Evolutionary conservation across 2,888 invertebrate genomes (phyloP).

Genomic region (Alcis repandata): DNA sequence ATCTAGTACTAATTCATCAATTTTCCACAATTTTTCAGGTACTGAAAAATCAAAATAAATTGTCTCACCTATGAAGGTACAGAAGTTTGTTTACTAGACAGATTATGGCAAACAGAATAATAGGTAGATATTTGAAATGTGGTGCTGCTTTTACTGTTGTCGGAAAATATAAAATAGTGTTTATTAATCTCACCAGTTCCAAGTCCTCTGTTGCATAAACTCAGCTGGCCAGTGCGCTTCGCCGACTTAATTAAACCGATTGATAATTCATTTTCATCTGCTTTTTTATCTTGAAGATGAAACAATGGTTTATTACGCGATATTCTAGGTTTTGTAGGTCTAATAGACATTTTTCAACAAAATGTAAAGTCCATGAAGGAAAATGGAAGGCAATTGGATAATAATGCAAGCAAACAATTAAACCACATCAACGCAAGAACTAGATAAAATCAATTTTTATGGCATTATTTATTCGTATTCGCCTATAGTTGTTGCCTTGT

Average conservation of each 20-base stretch:
- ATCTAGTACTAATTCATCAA: conserved; percentile 88
- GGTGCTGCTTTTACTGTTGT: too few species aligned
- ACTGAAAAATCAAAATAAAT: conserved; percentile 77
- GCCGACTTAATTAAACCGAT: conserved; percentile 92
- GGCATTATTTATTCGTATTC: too few species aligned
- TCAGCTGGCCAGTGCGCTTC: conserved; percentile 92
- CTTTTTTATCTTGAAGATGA: conserved; percentile 90
- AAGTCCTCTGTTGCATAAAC: conserved; percentile 91
- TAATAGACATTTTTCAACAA: conserved; percentile 68
- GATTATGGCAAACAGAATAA: too few species aligned
- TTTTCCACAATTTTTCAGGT: conserved; percentile 90
- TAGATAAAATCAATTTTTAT: too few species aligned
- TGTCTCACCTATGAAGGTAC: too few species aligned
- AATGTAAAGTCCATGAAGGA: not conserved
- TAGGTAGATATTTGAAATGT: too few species aligned
- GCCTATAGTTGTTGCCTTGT: too few species aligned
- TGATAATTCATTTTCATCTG: conserved; percentile 90
- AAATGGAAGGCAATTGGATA: not conserved
- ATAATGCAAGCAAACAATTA: not conserved
- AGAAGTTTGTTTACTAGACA: too few species aligned
- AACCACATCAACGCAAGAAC: too few species aligned
- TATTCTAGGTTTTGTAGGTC: conserved; percentile 72
- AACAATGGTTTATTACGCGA: conserved; percentile 86
- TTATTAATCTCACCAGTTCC: conserved; percentile 87
- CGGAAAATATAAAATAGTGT: too few species aligned